Evolutionary conservation across 64 coral and sea anemone genomes (phyloP), one percentile per base, ranked within the genome.

Genomic region (Cladopsammia gracilis): DNA sequence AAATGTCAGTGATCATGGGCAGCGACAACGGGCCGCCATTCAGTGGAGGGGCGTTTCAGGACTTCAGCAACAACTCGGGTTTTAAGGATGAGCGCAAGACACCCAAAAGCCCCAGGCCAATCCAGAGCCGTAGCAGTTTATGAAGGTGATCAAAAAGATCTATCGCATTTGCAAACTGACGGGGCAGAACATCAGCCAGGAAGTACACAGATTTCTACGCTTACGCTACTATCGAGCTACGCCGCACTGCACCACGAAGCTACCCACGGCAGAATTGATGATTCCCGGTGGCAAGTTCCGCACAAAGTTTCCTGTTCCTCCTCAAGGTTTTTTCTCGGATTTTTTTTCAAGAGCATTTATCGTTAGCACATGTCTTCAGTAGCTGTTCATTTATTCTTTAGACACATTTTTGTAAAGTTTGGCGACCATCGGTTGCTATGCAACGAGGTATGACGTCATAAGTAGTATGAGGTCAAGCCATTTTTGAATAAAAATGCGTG

Each of bases 61-160:
- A 92, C 67, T 85, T 92, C 46, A 83, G 77, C 64, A 68, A 64
- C 20, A 74, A 85, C 69, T 51, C 85, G 49, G 79, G 90, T 7
- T 92, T 85, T 34, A 57, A n/a, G 4, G 56, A 92, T 60, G 20
- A 71, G 48, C 51, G 50, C 22, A 92, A 83, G 24, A 92, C 69
- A 18, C 79, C 90, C 66, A n/a, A 25, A 6, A 77, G 64, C 58
- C 87, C n/a, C 87, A 76, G 70, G 86, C 86, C 16, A 88, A 75
- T 59, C 26, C 64, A 3, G 70, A 88, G 51, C 58, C 80, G 5
- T 57, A 83, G 46, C 58, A 64, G 58, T 83, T 83, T n/a, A 83
- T 82, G 80, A 62, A 25, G 19, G 45, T 64, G 25, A 22, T 65
- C 22, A 62, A 64, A 22, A 64, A 83, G 24, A 20, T 83, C 11